phyloP scores from a whole-genome alignment of 2,797 vertebrate species.

The Peromyscus attwateri region DNA sequence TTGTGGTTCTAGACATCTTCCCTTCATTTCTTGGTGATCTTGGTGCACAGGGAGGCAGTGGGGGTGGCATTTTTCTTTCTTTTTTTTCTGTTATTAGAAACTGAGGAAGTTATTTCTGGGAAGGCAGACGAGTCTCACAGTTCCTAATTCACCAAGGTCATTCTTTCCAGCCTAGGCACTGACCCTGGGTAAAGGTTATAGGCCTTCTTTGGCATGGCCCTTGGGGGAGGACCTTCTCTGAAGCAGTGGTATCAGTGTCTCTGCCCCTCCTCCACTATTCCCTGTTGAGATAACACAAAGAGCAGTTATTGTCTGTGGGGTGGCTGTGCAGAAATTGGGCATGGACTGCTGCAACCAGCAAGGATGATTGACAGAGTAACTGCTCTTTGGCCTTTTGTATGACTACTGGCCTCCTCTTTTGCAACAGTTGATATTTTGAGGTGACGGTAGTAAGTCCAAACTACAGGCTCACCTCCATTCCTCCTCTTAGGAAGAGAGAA shows the following conservation, averaged over 20 bases:
- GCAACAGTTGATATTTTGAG: background rate
- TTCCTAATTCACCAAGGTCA: too few relatives aligned
- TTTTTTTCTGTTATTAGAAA: background rate
- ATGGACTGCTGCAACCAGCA: background rate
- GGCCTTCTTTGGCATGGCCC: too few relatives aligned
- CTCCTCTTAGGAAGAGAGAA: background rate
- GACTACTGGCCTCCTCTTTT: background rate
- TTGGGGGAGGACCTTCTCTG: background rate
- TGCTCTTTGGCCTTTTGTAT: background rate
- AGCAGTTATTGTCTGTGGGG: background rate
- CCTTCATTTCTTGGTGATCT: background rate
- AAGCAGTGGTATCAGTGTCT: too few relatives aligned
- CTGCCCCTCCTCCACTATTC: background rate
- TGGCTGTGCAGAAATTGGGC: background rate
- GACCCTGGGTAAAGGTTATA: background rate
- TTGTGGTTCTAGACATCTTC: background rate
- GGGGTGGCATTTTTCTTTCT: too few relatives aligned
- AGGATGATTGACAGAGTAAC: too few relatives aligned
- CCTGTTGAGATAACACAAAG: background rate
- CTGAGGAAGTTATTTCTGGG: background rate
- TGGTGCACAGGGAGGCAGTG: background rate
- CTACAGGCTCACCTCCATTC: background rate
- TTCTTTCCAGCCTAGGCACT: background rate
- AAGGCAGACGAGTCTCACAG: background rate
- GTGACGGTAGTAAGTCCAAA: background rate